Base-by-base conservation (phyloP, 2,113 vertebrate species). In the Vulpes ferrilata region DNA sequence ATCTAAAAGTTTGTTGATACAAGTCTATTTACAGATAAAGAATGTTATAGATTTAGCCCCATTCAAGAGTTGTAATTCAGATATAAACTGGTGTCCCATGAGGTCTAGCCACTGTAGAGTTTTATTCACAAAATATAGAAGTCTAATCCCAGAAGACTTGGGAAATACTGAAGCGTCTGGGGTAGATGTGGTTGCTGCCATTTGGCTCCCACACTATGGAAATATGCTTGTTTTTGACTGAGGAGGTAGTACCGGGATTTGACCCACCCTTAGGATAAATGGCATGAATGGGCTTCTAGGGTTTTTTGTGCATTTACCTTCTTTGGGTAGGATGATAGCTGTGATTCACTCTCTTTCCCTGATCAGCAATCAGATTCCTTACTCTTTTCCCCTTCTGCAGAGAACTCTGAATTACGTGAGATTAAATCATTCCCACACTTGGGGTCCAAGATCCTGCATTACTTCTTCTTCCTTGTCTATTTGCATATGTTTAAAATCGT, bases 401-500 rank as follows among this genome's bases (percentile, higher is more conserved):
- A 67, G 53, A 92, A 53, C 19, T 88, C 35, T 57, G 62, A 87
- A 85, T 74, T 86, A 12, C 6, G 62, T 35, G 7, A 22, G 27
- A 80, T 80, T 48, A 78, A 83, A 71, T 90, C 43, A 94, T 93
- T 85, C 13, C 55, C 16, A 92, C n/a, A n/a, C 32, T 32, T 53
- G 3, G 17, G 59, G 76, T 64, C 48, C 32, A 74, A 73, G 35
- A 91, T 60, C 25, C 17, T 76, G 19, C 4, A 73, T 83, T 86
- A 83, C 16, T 83, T 87, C 64, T 71, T 60, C 12, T 71, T 60
- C 12, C 38, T 92, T 38, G 38, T 89, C 13, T 92, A 59, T 69
- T 74, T 96, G 59, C 90, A 69, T 84, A 69, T 82, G 85, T 92
- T 80, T 86, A 79, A 96, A 83, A 60, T 27, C 35, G 38, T 62